phyloP scores from a whole-genome alignment of 2,797 vertebrate species.

The Nyctibius grandis region DNA sequence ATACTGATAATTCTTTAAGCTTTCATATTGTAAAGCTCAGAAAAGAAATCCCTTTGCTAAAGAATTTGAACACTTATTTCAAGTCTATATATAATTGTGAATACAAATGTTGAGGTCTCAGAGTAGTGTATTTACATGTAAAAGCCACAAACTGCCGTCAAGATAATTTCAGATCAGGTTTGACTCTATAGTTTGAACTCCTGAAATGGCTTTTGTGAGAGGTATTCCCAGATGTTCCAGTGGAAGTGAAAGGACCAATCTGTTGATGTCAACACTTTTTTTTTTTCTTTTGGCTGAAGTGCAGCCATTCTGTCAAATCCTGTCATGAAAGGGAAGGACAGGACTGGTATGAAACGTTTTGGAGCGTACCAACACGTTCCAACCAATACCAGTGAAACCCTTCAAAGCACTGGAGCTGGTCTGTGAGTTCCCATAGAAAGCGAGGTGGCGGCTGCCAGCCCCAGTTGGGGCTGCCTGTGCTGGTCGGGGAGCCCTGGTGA shows the following conservation, averaged over 20 bases:
- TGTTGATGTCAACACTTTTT: not conserved
- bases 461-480: fast-evolving
- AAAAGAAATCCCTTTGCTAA: not conserved
- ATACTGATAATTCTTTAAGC: not conserved
- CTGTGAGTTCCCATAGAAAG: not conserved
- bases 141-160: not conserved
- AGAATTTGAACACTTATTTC: not conserved
- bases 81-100: not conserved
- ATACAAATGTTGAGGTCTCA: not conserved
- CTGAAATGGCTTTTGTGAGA: not conserved
- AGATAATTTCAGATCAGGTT: not conserved
- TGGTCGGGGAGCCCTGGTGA: not conserved
- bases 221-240: not conserved
- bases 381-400: not conserved
- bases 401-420: fast-evolving
- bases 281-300: not conserved
- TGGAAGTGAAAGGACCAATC: not conserved
- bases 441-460: not conserved
- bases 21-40: not conserved
- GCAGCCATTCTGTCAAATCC: not conserved
- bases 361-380: fast-evolving
- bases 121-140: not conserved
- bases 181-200: not conserved
- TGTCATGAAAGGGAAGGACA: not conserved
- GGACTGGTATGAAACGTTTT: fast-evolving